Conservation (phyloP, 64 coral and sea anemone genomes). For the Actinia tenebrosa region DNA sequence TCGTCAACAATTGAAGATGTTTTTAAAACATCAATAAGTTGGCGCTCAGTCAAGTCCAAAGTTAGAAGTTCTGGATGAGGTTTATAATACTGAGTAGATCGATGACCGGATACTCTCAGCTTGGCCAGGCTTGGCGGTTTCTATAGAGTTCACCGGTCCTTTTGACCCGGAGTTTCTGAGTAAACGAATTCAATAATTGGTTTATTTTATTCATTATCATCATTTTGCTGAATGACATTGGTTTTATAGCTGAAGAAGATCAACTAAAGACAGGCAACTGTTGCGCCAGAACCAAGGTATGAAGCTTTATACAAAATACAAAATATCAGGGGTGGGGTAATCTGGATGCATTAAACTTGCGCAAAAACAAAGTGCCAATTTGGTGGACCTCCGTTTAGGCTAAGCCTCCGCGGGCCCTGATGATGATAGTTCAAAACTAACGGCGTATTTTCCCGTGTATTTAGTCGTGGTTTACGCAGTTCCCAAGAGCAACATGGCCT, state of each 20-base stretch:
- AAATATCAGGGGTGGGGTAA: too few relatives aligned
- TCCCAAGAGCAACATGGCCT: slow-evolving; percentile 83
- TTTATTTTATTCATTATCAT: too few relatives aligned
- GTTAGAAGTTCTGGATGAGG: too few relatives aligned
- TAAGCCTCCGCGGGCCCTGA: too few relatives aligned
- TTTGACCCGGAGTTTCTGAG: background rate
- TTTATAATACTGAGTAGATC: background rate
- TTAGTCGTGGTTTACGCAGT: slow-evolving; percentile 69
- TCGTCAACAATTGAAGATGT: background rate
- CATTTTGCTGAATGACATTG: background rate
- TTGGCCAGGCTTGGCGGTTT: background rate
- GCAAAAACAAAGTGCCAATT: too few relatives aligned
- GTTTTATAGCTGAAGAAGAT: slow-evolving; percentile 52
- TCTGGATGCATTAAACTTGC: too few relatives aligned
- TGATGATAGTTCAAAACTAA: too few relatives aligned
- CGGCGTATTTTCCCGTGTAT: background rate
- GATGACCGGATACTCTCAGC: background rate
- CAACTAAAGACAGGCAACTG: slow-evolving; percentile 28
- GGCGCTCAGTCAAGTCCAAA: background rate
- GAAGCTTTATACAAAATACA: too few relatives aligned
- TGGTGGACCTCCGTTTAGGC: too few relatives aligned
- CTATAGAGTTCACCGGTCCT: background rate
- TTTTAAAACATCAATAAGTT: background rate
- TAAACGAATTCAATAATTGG: background rate
- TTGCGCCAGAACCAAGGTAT: slow-evolving; percentile 57